Percentiles rank a stretch among this genome's conserved stretches.
Conservation (phyloP, 2,797 vertebrate species). For the Petrocephalus schoutedeni region DNA sequence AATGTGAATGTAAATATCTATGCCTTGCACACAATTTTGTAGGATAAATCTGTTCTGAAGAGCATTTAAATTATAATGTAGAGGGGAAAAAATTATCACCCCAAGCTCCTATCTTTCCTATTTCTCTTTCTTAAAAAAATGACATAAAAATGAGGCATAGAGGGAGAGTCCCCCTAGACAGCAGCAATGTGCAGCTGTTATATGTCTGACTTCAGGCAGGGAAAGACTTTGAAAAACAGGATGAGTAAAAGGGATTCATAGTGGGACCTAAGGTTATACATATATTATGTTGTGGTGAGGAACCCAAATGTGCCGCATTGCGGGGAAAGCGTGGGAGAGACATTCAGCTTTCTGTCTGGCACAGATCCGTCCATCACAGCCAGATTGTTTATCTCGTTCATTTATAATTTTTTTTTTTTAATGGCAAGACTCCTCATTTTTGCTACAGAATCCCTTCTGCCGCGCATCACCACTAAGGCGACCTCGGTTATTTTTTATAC, state of each 20-base stretch:
- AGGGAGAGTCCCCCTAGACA: background rate
- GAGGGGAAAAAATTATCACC: background rate
- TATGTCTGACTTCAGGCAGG: background rate
- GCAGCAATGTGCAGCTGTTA: background rate
- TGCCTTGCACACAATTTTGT: background rate
- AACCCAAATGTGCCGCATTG: background rate
- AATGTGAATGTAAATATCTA: background rate
- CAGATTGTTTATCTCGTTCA: background rate
- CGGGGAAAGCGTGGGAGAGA: background rate
- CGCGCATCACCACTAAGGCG: background rate
- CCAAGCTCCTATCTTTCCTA: background rate
- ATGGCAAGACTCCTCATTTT: background rate
- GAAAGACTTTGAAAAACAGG: background rate
- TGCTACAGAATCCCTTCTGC: background rate
- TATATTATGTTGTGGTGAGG: background rate
- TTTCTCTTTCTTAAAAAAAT: background rate
- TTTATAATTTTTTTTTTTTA: background rate
- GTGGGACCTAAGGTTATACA: background rate
- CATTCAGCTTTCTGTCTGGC: background rate
- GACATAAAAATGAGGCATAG: background rate
- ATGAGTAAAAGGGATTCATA: background rate
- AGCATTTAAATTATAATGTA: background rate
- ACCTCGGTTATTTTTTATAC: background rate
- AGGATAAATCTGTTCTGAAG: background rate
- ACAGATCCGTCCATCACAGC: background rate